A percentile compares a stretch with the other conserved stretches of the same genome.
Conservation (phyloP, 2,888 invertebrate genomes). For the Acanthococcus lagerstroemiae region DNA sequence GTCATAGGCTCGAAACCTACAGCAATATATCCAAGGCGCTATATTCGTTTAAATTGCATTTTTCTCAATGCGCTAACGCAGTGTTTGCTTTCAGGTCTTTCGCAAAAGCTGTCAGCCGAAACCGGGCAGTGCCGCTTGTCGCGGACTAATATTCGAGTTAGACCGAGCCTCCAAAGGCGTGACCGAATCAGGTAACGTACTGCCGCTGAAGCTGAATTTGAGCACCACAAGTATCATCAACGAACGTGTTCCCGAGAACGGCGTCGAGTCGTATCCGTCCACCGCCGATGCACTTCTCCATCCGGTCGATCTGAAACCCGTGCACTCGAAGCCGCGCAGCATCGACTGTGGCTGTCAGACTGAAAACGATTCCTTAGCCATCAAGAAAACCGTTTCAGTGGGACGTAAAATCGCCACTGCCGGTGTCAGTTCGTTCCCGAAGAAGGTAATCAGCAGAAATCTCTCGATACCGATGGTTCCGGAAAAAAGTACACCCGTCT, state of each 20-base stretch:
- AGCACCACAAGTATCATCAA: background rate
- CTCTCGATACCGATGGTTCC: background rate
- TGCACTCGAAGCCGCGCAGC: background rate
- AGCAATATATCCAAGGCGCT: no score
- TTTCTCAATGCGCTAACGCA: no score
- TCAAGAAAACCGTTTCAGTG: background rate
- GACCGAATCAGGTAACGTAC: background rate
- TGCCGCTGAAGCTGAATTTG: background rate
- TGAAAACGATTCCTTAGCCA: background rate
- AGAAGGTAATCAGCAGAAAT: background rate
- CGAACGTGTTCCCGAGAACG: background rate
- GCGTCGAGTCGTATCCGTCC: no score
- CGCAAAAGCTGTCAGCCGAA: background rate
- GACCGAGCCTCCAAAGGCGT: background rate
- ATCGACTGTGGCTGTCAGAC: slow-evolving; percentile 14
- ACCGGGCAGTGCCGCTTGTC: background rate
- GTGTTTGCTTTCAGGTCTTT: slow-evolving; percentile 2
- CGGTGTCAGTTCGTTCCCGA: background rate
- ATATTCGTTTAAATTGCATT: no score
- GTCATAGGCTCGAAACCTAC: no score
- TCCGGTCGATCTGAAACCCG: background rate
- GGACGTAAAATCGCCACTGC: background rate
- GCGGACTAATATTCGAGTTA: slow-evolving; percentile 9
- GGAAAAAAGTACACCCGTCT: background rate
- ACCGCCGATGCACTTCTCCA: background rate